A percentile compares a stretch with the other conserved stretches of the same genome.
Evolutionary conservation across 1,140 invertebrate genomes (phyloP).

Genomic region (Galendromus occidentalis): DNA sequence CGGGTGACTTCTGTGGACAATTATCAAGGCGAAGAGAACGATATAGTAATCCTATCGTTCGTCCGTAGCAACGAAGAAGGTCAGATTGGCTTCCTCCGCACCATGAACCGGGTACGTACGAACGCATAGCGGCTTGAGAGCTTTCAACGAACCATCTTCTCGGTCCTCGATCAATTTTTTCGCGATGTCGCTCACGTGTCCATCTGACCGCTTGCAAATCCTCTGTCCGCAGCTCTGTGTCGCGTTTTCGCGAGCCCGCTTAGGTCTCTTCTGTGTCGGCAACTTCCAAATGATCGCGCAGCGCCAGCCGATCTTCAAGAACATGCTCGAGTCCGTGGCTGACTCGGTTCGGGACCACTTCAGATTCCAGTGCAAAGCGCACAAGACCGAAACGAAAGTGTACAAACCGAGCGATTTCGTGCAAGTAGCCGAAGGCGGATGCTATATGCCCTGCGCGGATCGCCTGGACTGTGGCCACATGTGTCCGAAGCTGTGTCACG

Average conservation of each 20-base stretch:
- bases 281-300: conserved; percentile 41
- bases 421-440: conserved; percentile 17
- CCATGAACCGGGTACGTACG: conserved; percentile 56
- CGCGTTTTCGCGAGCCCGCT: conserved; percentile 54
- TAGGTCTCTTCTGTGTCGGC: conserved; percentile 45
- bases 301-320: neutral
- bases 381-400: neutral
- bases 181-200: no score
- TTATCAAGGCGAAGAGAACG: conserved; percentile 64
- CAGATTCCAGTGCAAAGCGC: neutral
- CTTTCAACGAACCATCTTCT: no score
- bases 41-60: conserved; percentile 59
- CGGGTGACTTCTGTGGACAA: conserved; percentile 50
- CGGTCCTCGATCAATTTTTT: no score
- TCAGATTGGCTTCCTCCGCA: conserved; percentile 53
- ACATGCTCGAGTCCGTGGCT: neutral
- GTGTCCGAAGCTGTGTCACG: conserved; percentile 18
- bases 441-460: conserved; percentile 13
- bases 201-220: no score
- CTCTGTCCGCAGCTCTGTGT: conserved; percentile 39
- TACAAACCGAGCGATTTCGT: conserved; percentile 11
- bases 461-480: conserved; percentile 18
- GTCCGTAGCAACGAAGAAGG: conserved; percentile 47
- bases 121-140: conserved; percentile 41
- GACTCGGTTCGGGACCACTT: neutral